phyloP scores from a whole-genome alignment of 2,797 vertebrate species.

The Hafferia zeledoni region DNA sequence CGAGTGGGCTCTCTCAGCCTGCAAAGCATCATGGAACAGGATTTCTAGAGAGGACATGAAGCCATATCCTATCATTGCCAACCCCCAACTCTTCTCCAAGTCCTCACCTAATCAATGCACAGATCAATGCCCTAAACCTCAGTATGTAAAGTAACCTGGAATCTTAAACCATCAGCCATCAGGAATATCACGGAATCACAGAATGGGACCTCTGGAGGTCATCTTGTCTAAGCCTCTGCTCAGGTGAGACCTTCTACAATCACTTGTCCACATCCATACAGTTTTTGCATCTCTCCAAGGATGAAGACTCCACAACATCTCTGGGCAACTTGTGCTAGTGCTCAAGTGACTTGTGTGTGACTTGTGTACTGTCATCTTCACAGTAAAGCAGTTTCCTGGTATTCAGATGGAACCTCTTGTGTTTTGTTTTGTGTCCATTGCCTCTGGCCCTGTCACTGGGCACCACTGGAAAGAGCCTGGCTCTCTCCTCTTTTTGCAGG shows the following conservation, averaged over 20 bases:
- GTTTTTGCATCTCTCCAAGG: not conserved
- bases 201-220: not conserved
- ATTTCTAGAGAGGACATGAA: not conserved
- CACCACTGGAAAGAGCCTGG: not conserved
- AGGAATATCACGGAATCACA: not conserved
- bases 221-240: not conserved
- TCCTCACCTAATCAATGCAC: not conserved
- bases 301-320: not conserved
- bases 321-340: not conserved
- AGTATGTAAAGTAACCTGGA: not conserved
- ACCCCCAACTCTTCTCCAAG: not conserved
- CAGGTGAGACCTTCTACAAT: not conserved
- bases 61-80: not conserved
- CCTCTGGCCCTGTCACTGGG: not conserved
- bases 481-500: not conserved
- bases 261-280: not conserved
- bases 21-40: not conserved
- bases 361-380: not conserved
- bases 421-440: not conserved
- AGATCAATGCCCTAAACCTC: not conserved
- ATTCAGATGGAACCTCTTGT: not conserved
- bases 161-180: not conserved
- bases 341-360: not conserved
- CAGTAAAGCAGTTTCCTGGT: not conserved
- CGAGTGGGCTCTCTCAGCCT: not conserved